Evolutionary conservation across 1,140 invertebrate genomes (phyloP).

Genomic region (Portunus trituberculatus): DNA sequence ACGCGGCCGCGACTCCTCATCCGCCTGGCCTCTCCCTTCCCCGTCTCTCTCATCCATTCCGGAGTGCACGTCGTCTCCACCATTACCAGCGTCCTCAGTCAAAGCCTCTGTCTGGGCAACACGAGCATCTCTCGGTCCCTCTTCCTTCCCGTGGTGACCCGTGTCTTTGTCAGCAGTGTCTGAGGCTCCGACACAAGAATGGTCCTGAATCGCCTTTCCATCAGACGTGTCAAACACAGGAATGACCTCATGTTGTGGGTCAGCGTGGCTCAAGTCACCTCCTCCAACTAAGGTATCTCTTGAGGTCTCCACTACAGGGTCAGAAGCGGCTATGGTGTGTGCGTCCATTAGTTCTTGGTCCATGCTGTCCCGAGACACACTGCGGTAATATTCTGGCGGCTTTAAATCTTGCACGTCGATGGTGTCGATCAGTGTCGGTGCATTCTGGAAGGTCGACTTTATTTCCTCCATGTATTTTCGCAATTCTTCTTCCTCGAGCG

Average conservation of each 20-base stretch:
- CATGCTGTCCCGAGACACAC: slow-evolving; percentile 55
- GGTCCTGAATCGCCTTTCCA: neutral
- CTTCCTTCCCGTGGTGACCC: neutral
- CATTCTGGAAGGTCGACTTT: slow-evolving; percentile 37
- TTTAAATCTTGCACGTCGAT: slow-evolving; percentile 55
- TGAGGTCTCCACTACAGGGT: neutral
- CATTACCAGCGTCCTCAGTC: neutral
- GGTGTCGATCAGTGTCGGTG: neutral
- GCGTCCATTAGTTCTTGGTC: slow-evolving; percentile 45
- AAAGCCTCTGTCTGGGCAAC: neutral
- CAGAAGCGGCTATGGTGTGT: neutral
- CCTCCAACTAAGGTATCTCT: neutral
- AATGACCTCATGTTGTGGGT: neutral
- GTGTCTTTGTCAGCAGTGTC: neutral
- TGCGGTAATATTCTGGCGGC: slow-evolving; percentile 65
- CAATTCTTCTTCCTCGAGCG: slow-evolving; percentile 61
- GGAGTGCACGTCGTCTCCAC: too few species aligned
- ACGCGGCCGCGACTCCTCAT: neutral
- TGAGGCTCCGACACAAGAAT: too few species aligned
- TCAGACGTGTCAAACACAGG: neutral
- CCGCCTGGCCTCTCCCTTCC: neutral
- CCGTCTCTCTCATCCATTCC: neutral
- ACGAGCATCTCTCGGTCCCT: neutral
- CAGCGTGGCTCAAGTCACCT: neutral
- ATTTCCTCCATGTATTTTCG: slow-evolving; percentile 36